Percentiles rank a stretch among this genome's conserved stretches.
These are phyloP conservation scores for Chelmon rostratus DNA, from an alignment of 2,797 vertebrate species.

Conservation along the genomic window DNA sequence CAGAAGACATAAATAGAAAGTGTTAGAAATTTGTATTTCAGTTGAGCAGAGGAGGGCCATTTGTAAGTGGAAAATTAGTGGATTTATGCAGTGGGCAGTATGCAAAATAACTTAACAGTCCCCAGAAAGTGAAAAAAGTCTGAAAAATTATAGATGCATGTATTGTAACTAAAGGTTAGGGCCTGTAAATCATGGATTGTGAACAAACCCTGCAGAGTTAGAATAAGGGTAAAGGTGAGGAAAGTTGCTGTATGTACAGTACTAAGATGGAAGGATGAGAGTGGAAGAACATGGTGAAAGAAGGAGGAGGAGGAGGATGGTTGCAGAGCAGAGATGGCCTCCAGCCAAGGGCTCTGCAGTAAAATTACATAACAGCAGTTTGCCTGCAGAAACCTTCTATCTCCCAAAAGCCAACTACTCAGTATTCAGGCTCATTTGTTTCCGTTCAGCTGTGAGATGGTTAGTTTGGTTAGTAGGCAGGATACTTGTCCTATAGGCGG, in stretches of 20 bases:
- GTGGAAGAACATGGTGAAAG: conserved; percentile 26
- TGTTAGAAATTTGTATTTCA: conserved; percentile 14
- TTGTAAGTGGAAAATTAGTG: not conserved
- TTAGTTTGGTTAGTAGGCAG: conserved; percentile 23
- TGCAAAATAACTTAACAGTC: not conserved
- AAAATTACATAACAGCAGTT: conserved; percentile 77
- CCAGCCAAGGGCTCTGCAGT: conserved; percentile 81
- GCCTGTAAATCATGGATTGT: not conserved
- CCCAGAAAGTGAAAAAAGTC: no score
- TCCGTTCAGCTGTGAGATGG: conserved; percentile 33
- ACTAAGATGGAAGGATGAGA: conserved; percentile 56
- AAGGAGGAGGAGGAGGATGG: conserved; percentile 60
- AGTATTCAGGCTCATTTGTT: conserved; percentile 39
- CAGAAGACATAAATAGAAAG: not conserved
- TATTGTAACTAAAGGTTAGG: not conserved
- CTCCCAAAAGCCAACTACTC: conserved; percentile 16
- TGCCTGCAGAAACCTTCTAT: conserved; percentile 68
- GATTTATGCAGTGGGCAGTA: conserved; percentile 10
- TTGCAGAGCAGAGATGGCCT: conserved; percentile 76
- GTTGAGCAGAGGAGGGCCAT: conserved; percentile 7
- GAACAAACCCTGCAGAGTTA: conserved; percentile 14
- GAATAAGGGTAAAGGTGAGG: conserved; percentile 31
- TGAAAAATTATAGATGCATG: not conserved
- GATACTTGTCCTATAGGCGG: no score
- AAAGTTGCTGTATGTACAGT: conserved; percentile 37